Base-by-base conservation (phyloP, 2,113 vertebrate species). In the Dendropsophus ebraccatus region DNA sequence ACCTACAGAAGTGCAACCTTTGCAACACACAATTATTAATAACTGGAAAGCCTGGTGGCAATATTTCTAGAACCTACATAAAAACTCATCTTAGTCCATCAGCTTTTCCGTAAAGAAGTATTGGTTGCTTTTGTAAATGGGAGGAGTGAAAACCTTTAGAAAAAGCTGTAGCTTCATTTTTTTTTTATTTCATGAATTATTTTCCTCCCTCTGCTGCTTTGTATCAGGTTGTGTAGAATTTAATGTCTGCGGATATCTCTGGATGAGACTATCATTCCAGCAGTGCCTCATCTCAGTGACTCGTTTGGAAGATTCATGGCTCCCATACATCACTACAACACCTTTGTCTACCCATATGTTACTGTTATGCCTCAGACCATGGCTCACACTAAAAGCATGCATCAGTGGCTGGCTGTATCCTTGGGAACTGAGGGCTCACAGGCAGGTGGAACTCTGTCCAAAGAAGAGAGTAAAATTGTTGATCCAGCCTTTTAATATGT, bases 301-400 rank as follows among this genome's bases (percentile, higher is more conserved):
- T 86, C 84, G 41, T 86, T 86, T 72, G 37, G 76, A 86, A 86
- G 84, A 86, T 86, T 86, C 84, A 86, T 86, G 84, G 45, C 50
- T 70, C 32, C 52, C 50, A 86, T 86, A 86, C 62, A 86, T 86
- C 84, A 86, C 76, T 73, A 49, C 84, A 86, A 81, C 77, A 69
- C 65, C 75, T 86, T 81, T 25, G 32, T 58, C 77, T 81, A n/a
- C 65, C 77, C 77, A 86, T 86, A 86, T 81, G 84, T 86, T 86
- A 86, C 77, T 73, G 84, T 73, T 77, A 86, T 86, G 77, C 77
- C 81, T 86, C 84, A 80, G 49, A 30, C 62, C 35, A 28, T 35
- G 73, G 35, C 83, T 67, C 45, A 9, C 28, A 49, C 37, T 65
- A 25, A 77, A 85, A 17, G 19, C 58, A 77, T 84, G 72, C 76